Conservation (phyloP, 2,797 vertebrate species). For the Cryptoblepharus egeriae region DNA sequence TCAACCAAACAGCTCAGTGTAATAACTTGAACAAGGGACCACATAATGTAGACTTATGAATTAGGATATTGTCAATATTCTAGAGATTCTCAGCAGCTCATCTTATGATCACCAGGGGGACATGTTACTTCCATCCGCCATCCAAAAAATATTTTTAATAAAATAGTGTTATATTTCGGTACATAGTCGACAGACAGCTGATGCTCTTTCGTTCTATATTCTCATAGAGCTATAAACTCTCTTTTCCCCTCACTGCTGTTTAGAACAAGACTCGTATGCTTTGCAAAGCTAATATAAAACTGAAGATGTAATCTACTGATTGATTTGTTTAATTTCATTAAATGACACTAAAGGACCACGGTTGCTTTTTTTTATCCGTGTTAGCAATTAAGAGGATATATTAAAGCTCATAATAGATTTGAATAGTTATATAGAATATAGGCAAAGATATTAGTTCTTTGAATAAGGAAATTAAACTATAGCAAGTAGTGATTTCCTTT, state of each 20-base stretch:
- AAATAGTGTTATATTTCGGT: slow-evolving; percentile 58
- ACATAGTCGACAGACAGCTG: slow-evolving; percentile 51
- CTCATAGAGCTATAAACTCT: slow-evolving; percentile 47
- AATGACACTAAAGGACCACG: slow-evolving; percentile 63
- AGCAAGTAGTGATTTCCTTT: slow-evolving; percentile 37
- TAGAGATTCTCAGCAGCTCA: slow-evolving; percentile 63
- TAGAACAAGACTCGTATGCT: slow-evolving; percentile 42
- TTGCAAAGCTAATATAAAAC: slow-evolving; percentile 59
- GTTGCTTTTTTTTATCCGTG: slow-evolving; percentile 51
- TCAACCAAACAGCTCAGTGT: slow-evolving; percentile 56
- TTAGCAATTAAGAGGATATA: slow-evolving; percentile 55
- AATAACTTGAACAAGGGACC: slow-evolving; percentile 51
- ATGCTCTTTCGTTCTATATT: slow-evolving; percentile 41
- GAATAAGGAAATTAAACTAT: slow-evolving; percentile 45
- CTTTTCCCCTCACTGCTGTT: slow-evolving; percentile 46
- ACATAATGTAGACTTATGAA: slow-evolving; percentile 52
- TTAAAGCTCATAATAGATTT: slow-evolving; percentile 55
- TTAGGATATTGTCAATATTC: slow-evolving; percentile 48
- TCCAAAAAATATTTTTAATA: slow-evolving; percentile 57
- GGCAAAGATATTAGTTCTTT: slow-evolving; percentile 32
- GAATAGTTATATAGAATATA: slow-evolving; percentile 50
- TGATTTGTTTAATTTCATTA: slow-evolving; percentile 80
- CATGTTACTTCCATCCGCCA: slow-evolving; percentile 55
- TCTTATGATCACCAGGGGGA: slow-evolving; percentile 55
- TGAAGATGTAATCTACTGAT: slow-evolving; percentile 71